Evolutionary conservation across 2,888 invertebrate genomes (phyloP).

Genomic region (Sesamia inferens): DNA sequence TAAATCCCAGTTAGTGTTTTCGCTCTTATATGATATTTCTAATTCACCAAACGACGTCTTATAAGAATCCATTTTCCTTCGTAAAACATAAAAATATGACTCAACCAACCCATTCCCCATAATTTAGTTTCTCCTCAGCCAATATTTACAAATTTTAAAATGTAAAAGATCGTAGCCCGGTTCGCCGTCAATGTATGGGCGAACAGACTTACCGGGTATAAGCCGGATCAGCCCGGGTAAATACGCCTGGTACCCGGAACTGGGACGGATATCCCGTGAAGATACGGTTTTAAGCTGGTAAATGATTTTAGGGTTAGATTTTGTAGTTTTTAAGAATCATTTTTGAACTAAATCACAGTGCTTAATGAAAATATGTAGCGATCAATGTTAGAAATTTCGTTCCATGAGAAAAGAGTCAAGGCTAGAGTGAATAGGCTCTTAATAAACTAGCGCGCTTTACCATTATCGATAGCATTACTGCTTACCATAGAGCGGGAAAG

Average conservation of each 20-base stretch:
- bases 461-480: too few relatives aligned
- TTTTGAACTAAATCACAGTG: not conserved
- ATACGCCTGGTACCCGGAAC: constrained; percentile 59
- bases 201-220: constrained; percentile 69
- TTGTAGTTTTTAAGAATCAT: not conserved
- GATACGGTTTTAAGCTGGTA: constrained; percentile 12
- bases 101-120: constrained; percentile 6
- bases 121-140: constrained; percentile 6
- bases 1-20: not conserved
- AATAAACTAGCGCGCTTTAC: too few relatives aligned
- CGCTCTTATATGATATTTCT: not conserved
- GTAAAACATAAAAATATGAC: constrained; percentile 1
- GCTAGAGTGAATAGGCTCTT: too few relatives aligned
- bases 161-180: constrained; percentile 38
- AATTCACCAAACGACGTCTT: not conserved
- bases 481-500: too few relatives aligned
- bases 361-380: not conserved
- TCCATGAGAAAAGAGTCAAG: too few relatives aligned
- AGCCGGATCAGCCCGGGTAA: constrained; percentile 71
- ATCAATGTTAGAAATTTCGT: not conserved
- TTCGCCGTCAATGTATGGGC: constrained; percentile 66
- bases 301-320: constrained; percentile 34
- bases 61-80: constrained; percentile 4
- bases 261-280: constrained; percentile 55
- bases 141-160: constrained; percentile 55